phyloP scores from a whole-genome alignment of 2,888 invertebrate species.

The Meteorus cinctellus region DNA sequence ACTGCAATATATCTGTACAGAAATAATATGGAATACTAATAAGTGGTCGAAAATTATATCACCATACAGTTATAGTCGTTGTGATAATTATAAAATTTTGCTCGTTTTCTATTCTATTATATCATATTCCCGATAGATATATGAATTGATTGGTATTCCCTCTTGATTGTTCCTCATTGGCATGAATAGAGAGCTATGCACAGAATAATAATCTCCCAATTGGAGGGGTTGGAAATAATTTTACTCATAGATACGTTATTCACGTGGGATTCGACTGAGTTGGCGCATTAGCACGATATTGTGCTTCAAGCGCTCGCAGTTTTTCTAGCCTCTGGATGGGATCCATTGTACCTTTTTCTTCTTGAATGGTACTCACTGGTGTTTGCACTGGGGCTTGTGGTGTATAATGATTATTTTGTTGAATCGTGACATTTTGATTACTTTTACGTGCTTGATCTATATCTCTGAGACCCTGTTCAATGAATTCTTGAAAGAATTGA shows the following conservation, averaged over 20 bases:
- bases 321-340: constrained; percentile 69
- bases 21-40: not conserved
- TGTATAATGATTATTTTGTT: constrained; percentile 63
- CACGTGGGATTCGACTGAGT: constrained; percentile 66
- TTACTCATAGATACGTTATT: constrained; percentile 45
- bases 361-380: constrained; percentile 53
- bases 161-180: not conserved
- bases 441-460: constrained; percentile 75
- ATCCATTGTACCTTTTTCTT: constrained; percentile 66
- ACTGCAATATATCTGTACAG: not conserved
- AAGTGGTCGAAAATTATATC: not conserved
- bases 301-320: constrained; percentile 66
- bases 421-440: constrained; percentile 62
- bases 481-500: constrained; percentile 90
- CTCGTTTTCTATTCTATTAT: not conserved
- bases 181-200: constrained; percentile 31
- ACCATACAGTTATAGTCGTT: not conserved
- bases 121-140: not conserved
- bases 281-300: constrained; percentile 62
- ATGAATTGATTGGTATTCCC: not conserved
- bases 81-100: not conserved
- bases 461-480: constrained; percentile 83
- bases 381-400: constrained; percentile 54
- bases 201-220: constrained; percentile 34
- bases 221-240: constrained; percentile 9